phyloP scores from a whole-genome alignment of 2,113 vertebrate genomes.

The mouse (Mus musculus) region DNA sequence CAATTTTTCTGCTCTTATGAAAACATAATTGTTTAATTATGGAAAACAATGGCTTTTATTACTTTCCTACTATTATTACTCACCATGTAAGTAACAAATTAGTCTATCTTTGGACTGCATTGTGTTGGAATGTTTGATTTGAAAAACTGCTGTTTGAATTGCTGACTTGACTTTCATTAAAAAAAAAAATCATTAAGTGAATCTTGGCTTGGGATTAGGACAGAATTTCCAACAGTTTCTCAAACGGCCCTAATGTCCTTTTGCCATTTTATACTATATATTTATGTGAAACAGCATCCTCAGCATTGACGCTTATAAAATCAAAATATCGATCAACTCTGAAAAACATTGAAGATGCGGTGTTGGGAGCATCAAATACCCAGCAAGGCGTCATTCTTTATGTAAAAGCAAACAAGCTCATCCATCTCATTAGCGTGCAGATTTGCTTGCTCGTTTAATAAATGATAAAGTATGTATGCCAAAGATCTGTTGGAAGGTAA shows the following conservation, averaged over 20 bases:
- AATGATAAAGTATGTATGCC: background rate
- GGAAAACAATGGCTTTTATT: constrained; percentile 13
- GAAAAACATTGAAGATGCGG: background rate
- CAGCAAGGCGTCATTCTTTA: background rate
- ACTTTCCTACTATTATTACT: background rate
- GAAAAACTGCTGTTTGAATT: constrained; percentile 33
- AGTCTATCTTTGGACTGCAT: constrained; percentile 9
- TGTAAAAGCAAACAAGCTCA: background rate
- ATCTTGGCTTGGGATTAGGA: constrained; percentile 14
- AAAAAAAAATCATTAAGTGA: constrained; percentile 21
- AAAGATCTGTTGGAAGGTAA: background rate
- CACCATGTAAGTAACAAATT: constrained; percentile 12
- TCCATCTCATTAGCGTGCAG: background rate
- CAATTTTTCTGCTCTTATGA: background rate
- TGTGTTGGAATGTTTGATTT: constrained; percentile 12
- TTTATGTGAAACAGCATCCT: background rate
- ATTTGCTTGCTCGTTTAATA: background rate
- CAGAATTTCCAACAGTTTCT: constrained; percentile 16
- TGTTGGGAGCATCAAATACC: background rate
- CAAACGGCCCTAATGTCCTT: background rate
- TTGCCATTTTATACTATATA: background rate
- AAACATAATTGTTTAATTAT: constrained; percentile 17
- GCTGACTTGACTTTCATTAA: constrained; percentile 34
- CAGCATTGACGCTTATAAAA: background rate
- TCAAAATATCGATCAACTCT: background rate